Evolutionary conservation across 1,140 invertebrate species (phyloP).

Genomic region (Procambarus clarkii): DNA sequence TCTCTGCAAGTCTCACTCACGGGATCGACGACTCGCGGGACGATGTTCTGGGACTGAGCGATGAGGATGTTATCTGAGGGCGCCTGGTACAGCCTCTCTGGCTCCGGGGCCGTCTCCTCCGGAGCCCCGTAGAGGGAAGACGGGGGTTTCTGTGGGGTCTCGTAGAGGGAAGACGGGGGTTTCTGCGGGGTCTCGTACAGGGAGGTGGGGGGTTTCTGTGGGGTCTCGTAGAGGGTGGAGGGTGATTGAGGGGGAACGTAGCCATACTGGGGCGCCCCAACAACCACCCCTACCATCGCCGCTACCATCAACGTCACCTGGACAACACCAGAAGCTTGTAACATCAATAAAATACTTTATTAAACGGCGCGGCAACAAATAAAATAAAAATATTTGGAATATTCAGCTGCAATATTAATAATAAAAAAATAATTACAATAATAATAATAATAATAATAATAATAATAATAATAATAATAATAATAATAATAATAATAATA

Average conservation of each 20-base stretch:
- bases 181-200: too few species aligned
- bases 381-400: too few species aligned
- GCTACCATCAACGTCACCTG: background rate
- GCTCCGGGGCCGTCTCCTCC: too few species aligned
- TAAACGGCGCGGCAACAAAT: too few species aligned
- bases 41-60: conserved; percentile 44
- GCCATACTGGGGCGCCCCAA: conserved; percentile 21
- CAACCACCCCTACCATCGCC: conserved; percentile 5
- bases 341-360: background rate
- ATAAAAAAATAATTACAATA: background rate
- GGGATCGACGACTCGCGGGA: background rate
- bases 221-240: conserved; percentile 28
- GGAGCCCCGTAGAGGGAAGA: too few species aligned
- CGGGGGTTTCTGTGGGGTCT: too few species aligned
- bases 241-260: conserved; percentile 18
- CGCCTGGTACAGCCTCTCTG: too few species aligned
- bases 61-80: conserved; percentile 28
- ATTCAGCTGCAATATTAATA: background rate
- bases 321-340: background rate
- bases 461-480: too few species aligned
- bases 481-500: too few species aligned
- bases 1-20: conserved; percentile 21
- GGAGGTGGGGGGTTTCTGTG: too few species aligned
- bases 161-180: too few species aligned
- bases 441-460: too few species aligned